A percentile compares a stretch with the other conserved stretches of the same genome.
phyloP scores from a whole-genome alignment of 2,888 invertebrate genomes.

The Tetheella fluctuosa region DNA sequence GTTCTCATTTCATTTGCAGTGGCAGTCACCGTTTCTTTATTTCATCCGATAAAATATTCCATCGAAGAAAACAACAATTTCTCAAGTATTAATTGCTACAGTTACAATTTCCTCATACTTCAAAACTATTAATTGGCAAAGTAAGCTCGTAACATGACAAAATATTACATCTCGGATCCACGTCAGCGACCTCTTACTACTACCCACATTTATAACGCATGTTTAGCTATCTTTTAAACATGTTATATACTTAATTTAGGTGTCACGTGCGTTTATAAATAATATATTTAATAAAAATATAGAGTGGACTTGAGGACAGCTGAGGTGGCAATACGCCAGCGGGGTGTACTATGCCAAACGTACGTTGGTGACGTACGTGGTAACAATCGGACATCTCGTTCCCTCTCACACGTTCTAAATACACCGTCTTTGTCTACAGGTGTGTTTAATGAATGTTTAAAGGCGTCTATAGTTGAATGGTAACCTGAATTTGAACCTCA shows the following conservation, averaged over 20 bases:
- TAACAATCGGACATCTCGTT: slow-evolving; percentile 17
- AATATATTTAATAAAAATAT: slow-evolving; percentile 59
- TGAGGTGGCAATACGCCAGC: slow-evolving; percentile 72
- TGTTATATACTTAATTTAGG: slow-evolving; percentile 29
- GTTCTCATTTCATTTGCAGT: too few species aligned
- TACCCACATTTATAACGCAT: slow-evolving; percentile 10
- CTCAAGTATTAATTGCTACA: background rate
- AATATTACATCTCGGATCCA: background rate
- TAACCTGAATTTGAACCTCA: slow-evolving; percentile 5
- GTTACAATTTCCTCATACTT: background rate
- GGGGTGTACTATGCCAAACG: slow-evolving; percentile 55
- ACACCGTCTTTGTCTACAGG: background rate
- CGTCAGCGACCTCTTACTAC: background rate
- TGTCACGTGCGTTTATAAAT: slow-evolving; percentile 73
- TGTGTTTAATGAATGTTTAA: slow-evolving; percentile 2
- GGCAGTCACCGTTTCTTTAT: too few species aligned
- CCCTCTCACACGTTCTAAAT: slow-evolving; percentile 11
- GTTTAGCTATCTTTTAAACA: slow-evolving; percentile 10
- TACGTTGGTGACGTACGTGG: slow-evolving; percentile 47
- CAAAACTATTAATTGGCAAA: slow-evolving; percentile 6
- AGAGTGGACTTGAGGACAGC: slow-evolving; percentile 69
- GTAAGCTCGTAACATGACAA: background rate
- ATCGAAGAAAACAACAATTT: background rate
- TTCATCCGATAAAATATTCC: background rate
- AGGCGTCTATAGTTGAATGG: slow-evolving; percentile 2